These are phyloP conservation scores for Steatocranus sp. DNA, from an alignment of 2,797 vertebrate species.

Conservation along the genomic window DNA sequence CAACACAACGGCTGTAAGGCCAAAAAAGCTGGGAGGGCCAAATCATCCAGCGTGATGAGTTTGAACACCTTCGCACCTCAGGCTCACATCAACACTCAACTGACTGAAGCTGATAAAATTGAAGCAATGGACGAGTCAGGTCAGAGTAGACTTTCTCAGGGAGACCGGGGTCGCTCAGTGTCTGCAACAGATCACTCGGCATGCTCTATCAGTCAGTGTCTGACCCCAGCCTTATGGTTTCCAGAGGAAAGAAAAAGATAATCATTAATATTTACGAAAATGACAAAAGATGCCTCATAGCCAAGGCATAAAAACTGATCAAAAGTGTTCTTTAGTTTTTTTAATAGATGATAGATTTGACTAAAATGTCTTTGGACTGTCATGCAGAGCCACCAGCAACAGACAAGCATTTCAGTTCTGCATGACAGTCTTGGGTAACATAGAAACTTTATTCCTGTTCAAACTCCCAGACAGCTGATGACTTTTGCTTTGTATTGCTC, in stretches of 20 bases:
- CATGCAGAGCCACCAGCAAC: neutral
- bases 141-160: conserved; percentile 10
- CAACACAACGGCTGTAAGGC: neutral
- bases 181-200: conserved; percentile 47
- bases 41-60: conserved; percentile 28
- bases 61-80: conserved; percentile 10
- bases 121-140: conserved; percentile 7
- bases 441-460: neutral
- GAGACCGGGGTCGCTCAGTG: neutral
- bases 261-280: neutral
- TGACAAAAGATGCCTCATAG: neutral
- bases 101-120: conserved; percentile 37
- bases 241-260: neutral
- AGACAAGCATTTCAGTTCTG: neutral
- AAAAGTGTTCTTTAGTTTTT: neutral
- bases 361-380: neutral
- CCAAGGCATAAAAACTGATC: neutral
- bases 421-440: neutral
- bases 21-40: neutral
- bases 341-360: neutral
- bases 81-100: conserved; percentile 49
- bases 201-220: neutral
- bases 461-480: neutral
- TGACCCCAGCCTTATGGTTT: neutral
- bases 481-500: neutral